Conservation (phyloP, 2,888 invertebrate genomes). For the Craniophora ligustri region DNA sequence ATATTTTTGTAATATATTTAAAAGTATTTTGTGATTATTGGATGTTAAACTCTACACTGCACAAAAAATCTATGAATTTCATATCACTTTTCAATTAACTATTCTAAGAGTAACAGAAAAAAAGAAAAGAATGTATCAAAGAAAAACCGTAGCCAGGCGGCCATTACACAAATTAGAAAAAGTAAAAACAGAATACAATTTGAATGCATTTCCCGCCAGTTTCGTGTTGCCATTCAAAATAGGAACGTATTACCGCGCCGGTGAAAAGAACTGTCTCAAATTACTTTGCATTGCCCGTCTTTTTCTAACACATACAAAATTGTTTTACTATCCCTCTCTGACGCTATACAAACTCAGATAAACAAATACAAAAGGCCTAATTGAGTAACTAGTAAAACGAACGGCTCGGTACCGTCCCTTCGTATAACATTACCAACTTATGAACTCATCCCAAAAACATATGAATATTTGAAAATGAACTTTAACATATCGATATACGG, state of each 20-base stretch:
- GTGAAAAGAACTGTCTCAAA: constrained; percentile 89
- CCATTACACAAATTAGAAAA: constrained; percentile 84
- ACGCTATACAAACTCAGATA: constrained; percentile 87
- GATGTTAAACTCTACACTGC: too few species aligned
- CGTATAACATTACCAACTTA: constrained; percentile 69
- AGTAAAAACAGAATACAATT: constrained; percentile 71
- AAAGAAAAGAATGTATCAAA: constrained; percentile 71
- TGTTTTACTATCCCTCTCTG: constrained; percentile 66
- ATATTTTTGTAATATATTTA: neutral
- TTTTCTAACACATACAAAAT: constrained; percentile 53
- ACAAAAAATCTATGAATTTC: too few species aligned
- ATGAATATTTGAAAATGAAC: constrained; percentile 49
- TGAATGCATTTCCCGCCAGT: constrained; percentile 87
- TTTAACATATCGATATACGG: constrained; percentile 44
- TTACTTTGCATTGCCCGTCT: constrained; percentile 78
- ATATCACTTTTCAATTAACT: neutral
- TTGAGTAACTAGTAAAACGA: constrained; percentile 89
- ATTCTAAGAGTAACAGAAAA: constrained; percentile 8
- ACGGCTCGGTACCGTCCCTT: constrained; percentile 85
- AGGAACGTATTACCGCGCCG: constrained; percentile 84
- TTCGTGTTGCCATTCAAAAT: constrained; percentile 87
- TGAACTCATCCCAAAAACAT: constrained; percentile 27
- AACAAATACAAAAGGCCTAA: constrained; percentile 89
- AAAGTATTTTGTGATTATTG: too few species aligned
- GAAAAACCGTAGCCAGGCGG: constrained; percentile 73